phyloP scores from a whole-genome alignment of 2,888 invertebrate genomes.

The Nowickia ferox region DNA sequence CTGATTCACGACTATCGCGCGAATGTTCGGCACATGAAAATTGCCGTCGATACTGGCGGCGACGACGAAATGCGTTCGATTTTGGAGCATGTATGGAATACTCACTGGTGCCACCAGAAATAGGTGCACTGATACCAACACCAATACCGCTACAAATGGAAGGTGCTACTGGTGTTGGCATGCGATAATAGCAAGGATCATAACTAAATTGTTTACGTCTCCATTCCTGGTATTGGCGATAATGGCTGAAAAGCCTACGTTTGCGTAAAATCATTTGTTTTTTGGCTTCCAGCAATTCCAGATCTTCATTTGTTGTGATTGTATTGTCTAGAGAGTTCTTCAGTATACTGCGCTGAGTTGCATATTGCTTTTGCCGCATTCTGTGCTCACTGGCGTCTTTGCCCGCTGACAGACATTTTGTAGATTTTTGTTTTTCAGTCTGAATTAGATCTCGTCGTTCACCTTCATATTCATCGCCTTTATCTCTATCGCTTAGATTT shows the following conservation, averaged over 20 bases:
- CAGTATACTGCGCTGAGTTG: slow-evolving; percentile 79
- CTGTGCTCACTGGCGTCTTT: slow-evolving; percentile 46
- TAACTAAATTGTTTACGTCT: slow-evolving; percentile 82
- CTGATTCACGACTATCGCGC: slow-evolving; percentile 81
- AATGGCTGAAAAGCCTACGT: slow-evolving; percentile 82
- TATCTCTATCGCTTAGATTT: slow-evolving; percentile 50
- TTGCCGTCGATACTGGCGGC: slow-evolving; percentile 82
- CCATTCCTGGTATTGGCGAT: slow-evolving; percentile 83
- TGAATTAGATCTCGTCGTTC: slow-evolving; percentile 63
- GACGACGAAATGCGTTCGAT: slow-evolving; percentile 78
- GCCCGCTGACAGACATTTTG: slow-evolving; percentile 38
- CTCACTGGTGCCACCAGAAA: slow-evolving; percentile 48
- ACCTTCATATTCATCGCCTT: slow-evolving; percentile 63
- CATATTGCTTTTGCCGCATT: slow-evolving; percentile 77
- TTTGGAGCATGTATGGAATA: slow-evolving; percentile 65
- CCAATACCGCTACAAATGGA: slow-evolving; percentile 67
- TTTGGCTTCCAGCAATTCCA: slow-evolving; percentile 80
- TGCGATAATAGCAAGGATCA: slow-evolving; percentile 82
- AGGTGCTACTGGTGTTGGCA: slow-evolving; percentile 77
- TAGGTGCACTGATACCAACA: slow-evolving; percentile 36
- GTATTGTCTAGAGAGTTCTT: slow-evolving; percentile 79
- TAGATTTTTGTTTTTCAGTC: slow-evolving; percentile 3
- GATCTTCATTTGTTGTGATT: slow-evolving; percentile 77
- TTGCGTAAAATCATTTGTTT: slow-evolving; percentile 81
- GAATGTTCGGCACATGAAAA: slow-evolving; percentile 82